Evolutionary conservation across 2,113 vertebrate genomes (phyloP), one percentile per base, ranked within the genome.

Genomic region (Ictidomys tridecemlineatus): DNA sequence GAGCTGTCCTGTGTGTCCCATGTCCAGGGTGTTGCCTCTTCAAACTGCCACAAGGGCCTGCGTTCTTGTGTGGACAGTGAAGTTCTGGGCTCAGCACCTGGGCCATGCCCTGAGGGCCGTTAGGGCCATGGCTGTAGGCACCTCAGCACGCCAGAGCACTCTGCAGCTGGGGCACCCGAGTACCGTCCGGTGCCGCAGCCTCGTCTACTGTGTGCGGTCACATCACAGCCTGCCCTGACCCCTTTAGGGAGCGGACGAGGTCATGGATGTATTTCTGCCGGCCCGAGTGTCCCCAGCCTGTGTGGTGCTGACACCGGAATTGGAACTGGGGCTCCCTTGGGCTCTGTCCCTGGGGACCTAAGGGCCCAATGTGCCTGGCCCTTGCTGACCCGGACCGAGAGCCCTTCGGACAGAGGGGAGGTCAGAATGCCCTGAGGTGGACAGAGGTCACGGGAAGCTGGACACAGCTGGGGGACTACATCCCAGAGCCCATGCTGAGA

Each of bases 271-370:
- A 14, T 3, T 65, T 48, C 42, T 37, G 18, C 34, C 1, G 22
- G 53, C 65, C 30, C 34, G 18, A 2, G 5, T 5, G n/a, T 30
- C 51, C 32, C 32, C 24, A 39, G 79, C 12, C 53, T 1, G 17
- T 4, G 28, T 3, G 32, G 16, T 0, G 14, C 51, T 1, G 37
- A 48, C 37, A 39, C 13, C 18, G 61, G 5, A 17, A 0, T 51
- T n/a, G 51, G 22, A 22, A 0, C 63, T 51, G 42, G 51, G 22
- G 28, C n/a, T 37, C 42, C n/a, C 8, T 32, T 9, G 67, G 65
- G 30, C 48, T 92, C 56, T 80, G 61, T 4, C n/a, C 76, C 76
- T 5, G 10, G 20, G 39, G 72, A 45, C 37, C 28, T 22, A n/a
- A n/a, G 48, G 32, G 42, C 18, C 37, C n/a, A 48, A 3, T 34